These are phyloP conservation scores for Anolis sagrei DNA, from an alignment of 2,113 vertebrate species.

Conservation along the genomic window DNA sequence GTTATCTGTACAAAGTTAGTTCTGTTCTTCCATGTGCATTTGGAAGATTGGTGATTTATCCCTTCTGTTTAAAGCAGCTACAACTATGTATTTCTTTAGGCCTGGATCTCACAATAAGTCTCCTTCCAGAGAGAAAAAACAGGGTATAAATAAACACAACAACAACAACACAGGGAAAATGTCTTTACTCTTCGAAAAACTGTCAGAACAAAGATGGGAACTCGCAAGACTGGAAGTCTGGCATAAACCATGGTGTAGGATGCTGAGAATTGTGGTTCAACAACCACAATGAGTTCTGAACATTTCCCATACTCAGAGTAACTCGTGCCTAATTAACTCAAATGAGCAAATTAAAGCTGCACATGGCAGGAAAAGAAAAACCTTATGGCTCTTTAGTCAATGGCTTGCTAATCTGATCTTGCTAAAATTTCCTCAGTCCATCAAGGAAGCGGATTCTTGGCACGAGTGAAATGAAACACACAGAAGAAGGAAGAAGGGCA, in stretches of 20 bases:
- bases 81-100: neutral
- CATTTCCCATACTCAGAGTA: too few species aligned
- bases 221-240: too few species aligned
- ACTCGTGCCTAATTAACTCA: neutral
- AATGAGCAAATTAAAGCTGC: neutral
- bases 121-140: too few species aligned
- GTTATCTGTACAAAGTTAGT: neutral
- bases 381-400: neutral
- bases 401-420: neutral
- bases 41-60: neutral
- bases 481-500: neutral
- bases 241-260: too few species aligned
- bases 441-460: neutral
- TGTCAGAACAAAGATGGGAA: too few species aligned
- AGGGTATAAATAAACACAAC: too few species aligned
- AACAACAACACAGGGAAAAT: neutral
- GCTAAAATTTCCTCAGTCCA: neutral
- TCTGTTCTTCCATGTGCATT: neutral
- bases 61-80: neutral
- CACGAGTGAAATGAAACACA: neutral
- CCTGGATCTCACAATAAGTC: neutral
- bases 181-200: neutral
- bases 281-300: too few species aligned
- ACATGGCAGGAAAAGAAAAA: neutral
- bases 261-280: too few species aligned